Percentiles rank a stretch among this genome's conserved stretches.
These are phyloP conservation scores for Falco novaeseelandiae DNA, from an alignment of 2,797 vertebrate species.

Conservation along the genomic window DNA sequence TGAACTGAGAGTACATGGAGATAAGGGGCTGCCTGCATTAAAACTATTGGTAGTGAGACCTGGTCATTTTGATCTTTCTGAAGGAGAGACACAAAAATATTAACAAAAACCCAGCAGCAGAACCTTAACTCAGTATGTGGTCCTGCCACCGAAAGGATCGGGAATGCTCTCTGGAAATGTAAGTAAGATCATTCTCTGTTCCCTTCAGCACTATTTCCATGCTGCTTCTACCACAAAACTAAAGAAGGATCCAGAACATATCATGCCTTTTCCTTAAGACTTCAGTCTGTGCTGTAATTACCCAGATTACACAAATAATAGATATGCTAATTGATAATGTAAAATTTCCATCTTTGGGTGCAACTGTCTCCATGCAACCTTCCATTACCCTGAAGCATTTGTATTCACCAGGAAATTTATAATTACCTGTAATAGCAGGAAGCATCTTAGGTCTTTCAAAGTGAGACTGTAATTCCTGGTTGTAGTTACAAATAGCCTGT, in stretches of 20 bases:
- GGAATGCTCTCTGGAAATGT: neutral
- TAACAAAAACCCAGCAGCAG: neutral
- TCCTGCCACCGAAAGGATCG: neutral
- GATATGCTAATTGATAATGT: neutral
- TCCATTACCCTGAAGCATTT: neutral
- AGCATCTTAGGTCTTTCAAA: neutral
- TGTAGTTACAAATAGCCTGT: neutral
- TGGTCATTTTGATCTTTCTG: neutral
- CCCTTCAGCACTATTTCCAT: neutral
- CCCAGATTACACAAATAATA: neutral
- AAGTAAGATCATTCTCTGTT: neutral
- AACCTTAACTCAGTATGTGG: neutral
- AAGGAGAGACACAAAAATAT: neutral
- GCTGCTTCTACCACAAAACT: neutral
- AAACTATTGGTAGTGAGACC: neutral
- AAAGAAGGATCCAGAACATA: neutral
- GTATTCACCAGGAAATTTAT: neutral
- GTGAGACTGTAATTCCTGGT: neutral
- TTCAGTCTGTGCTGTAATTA: neutral
- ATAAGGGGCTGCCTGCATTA: neutral
- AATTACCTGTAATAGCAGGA: conserved; percentile 11
- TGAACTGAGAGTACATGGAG: neutral
- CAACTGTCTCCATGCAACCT: neutral
- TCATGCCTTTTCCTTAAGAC: neutral
- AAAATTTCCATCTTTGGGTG: neutral